phyloP scores from a whole-genome alignment of 2,797 vertebrate species.

The Geotrypetes seraphini region DNA sequence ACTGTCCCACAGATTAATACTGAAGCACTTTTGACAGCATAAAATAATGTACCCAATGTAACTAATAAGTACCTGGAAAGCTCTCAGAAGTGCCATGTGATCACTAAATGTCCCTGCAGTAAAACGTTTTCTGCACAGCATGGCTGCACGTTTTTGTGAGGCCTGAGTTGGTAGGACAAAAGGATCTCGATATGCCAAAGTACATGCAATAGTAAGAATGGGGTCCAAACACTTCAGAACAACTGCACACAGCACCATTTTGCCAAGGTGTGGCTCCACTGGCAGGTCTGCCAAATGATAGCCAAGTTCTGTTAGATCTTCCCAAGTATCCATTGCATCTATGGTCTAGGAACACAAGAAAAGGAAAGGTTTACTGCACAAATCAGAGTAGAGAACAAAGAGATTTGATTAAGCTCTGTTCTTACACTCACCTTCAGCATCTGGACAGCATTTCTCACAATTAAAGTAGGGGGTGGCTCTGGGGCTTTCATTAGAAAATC shows the following conservation, averaged over 20 bases:
- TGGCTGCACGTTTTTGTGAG: constrained; percentile 74
- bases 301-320: constrained; percentile 86
- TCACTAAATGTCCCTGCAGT: constrained; percentile 81
- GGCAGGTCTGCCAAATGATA: constrained; percentile 85
- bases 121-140: constrained; percentile 74
- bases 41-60: no score
- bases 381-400: background rate
- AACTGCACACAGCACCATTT: constrained; percentile 89
- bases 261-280: constrained; percentile 88
- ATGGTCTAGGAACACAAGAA: constrained; percentile 55
- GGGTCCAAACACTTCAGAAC: constrained; percentile 91
- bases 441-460: constrained; percentile 79
- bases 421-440: constrained; percentile 77
- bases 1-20: no score
- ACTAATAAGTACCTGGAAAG: constrained; percentile 94
- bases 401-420: background rate
- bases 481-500: constrained; percentile 89
- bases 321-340: constrained; percentile 83
- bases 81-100: constrained; percentile 89
- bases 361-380: fast-evolving
- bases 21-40: no score
- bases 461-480: constrained; percentile 76
- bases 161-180: constrained; percentile 77
- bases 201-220: constrained; percentile 87
- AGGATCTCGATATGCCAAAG: constrained; percentile 82